Evolutionary conservation across 2,888 invertebrate genomes (phyloP).

Genomic region (Chymomyza procnemis): DNA sequence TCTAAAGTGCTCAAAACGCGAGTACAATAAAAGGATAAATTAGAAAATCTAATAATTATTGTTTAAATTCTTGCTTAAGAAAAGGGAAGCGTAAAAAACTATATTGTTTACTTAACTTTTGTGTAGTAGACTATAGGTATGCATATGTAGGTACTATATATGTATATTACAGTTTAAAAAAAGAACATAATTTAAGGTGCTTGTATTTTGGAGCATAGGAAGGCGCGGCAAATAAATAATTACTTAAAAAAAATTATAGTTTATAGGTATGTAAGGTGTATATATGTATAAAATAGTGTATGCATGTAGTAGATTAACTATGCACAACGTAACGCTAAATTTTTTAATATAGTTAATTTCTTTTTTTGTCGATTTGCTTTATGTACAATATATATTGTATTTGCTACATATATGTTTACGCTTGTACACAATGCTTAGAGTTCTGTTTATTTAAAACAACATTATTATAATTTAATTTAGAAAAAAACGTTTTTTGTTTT

Average conservation of each 20-base stretch:
- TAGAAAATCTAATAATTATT: neutral
- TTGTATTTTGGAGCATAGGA: neutral
- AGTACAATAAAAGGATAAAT: neutral
- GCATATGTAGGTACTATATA: too few species aligned
- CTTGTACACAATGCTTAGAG: neutral
- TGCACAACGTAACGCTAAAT: neutral
- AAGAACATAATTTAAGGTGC: neutral
- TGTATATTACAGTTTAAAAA: neutral
- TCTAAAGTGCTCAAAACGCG: neutral
- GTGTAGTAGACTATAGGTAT: neutral
- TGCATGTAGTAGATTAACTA: conserved; percentile 1
- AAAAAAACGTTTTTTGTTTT: neutral
- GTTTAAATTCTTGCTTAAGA: neutral
- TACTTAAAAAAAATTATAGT: neutral
- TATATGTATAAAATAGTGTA: neutral
- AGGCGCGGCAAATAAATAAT: neutral
- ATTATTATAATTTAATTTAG: neutral
- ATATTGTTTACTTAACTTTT: neutral
- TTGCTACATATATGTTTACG: neutral
- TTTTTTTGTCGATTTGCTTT: neutral
- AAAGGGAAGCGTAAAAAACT: neutral
- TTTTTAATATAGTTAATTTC: too few species aligned
- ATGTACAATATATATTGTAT: neutral
- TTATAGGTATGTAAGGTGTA: neutral
- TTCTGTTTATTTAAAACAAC: neutral